Conservation (phyloP, 2,888 invertebrate species). For the Erebia epiphron region DNA sequence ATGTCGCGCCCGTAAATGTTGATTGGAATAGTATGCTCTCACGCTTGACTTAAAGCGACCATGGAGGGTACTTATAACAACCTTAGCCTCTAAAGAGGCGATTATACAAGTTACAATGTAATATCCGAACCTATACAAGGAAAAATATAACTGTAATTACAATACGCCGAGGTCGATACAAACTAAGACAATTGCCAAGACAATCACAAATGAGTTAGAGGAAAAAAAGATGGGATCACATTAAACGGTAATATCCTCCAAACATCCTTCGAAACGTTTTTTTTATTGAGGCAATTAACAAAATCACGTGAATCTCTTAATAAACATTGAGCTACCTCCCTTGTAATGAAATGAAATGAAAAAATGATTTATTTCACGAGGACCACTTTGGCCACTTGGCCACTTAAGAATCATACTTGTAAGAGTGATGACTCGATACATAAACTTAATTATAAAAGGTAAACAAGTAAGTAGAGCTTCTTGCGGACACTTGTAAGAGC, state of each 20-base stretch:
- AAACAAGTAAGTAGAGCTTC: too few species aligned
- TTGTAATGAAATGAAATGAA: too few species aligned
- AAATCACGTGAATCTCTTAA: background rate
- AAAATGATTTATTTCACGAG: too few species aligned
- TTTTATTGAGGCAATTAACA: slow-evolving; percentile 10
- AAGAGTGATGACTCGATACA: background rate
- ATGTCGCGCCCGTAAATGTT: too few species aligned
- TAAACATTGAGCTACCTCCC: background rate
- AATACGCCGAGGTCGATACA: slow-evolving; percentile 24
- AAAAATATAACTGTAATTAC: slow-evolving; percentile 20
- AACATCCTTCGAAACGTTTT: slow-evolving; percentile 27
- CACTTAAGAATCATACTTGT: background rate
- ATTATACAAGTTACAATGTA: background rate
- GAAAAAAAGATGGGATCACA: slow-evolving; percentile 31
- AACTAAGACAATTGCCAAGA: slow-evolving; percentile 21
- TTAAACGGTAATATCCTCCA: slow-evolving; percentile 32
- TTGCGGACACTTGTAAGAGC: too few species aligned
- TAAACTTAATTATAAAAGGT: background rate
- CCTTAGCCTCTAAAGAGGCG: background rate
- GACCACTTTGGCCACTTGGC: too few species aligned
- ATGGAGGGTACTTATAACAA: too few species aligned
- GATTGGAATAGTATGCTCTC: too few species aligned
- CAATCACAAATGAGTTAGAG: slow-evolving; percentile 31
- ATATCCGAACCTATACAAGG: slow-evolving; percentile 14
- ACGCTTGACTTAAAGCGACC: too few species aligned